Percentiles rank a stretch among this genome's conserved stretches.
Evolutionary conservation across 2,113 vertebrate species (phyloP).

Genomic region (Neolamprologus modestus): DNA sequence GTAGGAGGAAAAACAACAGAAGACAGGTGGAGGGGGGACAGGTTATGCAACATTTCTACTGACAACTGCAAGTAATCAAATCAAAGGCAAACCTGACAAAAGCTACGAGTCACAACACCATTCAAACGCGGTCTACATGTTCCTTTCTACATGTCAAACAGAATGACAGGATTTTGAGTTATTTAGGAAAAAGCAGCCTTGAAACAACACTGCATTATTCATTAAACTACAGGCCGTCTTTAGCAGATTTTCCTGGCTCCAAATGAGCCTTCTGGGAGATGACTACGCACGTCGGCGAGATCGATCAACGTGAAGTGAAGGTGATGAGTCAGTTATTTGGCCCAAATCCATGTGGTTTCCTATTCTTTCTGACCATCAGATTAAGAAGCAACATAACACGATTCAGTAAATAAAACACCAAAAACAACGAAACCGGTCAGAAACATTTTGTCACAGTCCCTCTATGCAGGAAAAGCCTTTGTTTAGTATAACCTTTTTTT

Average conservation of each 20-base stretch:
- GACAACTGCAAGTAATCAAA: conserved; percentile 1
- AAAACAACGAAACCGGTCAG: neutral
- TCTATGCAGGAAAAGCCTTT: neutral
- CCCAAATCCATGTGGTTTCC: neutral
- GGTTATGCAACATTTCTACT: conserved; percentile 64
- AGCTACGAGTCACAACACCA: neutral
- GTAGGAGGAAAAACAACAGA: conserved; percentile 56
- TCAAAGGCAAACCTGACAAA: neutral
- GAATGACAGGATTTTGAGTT: neutral
- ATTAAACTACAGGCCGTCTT: neutral
- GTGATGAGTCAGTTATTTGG: neutral
- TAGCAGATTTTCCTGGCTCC: neutral
- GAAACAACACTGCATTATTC: neutral
- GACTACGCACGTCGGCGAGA: neutral
- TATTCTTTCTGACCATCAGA: neutral
- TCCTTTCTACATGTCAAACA: neutral
- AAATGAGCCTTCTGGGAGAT: neutral
- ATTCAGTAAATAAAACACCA: neutral
- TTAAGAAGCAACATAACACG: neutral
- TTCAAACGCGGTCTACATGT: neutral
- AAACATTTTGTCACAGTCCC: neutral
- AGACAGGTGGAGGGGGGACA: conserved; percentile 67
- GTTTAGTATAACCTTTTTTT: neutral
- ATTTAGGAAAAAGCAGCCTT: neutral
- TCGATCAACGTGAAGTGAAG: neutral